phyloP scores from a whole-genome alignment of 2,113 vertebrate genomes.

The Leptosomus discolor region DNA sequence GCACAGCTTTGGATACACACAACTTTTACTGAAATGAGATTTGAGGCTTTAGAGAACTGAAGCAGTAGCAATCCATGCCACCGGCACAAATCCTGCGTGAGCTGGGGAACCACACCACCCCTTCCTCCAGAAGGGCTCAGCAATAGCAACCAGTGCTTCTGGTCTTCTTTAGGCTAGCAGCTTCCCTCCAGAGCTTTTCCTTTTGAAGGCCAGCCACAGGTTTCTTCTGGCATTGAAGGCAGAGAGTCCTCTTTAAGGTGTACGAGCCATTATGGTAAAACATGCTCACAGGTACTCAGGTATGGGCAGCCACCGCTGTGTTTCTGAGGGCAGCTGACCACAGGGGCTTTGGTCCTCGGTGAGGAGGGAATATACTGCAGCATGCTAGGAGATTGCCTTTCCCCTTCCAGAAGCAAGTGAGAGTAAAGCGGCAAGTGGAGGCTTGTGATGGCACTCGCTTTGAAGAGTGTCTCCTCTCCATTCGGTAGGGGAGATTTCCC shows the following conservation, averaged over 20 bases:
- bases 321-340: not conserved
- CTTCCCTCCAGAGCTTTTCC: not conserved
- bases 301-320: not conserved
- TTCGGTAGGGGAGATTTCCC: not conserved
- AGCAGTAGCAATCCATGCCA: not conserved
- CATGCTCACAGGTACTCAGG: accelerated
- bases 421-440: not conserved
- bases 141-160: not conserved
- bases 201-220: not conserved
- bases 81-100: not conserved
- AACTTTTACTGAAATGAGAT: not conserved
- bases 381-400: not conserved
- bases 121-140: not conserved
- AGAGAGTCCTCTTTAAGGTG: not conserved
- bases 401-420: not conserved
- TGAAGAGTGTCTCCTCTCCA: not conserved
- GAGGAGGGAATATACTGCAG: not conserved
- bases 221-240: not conserved
- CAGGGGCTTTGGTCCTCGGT: not conserved
- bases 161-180: not conserved
- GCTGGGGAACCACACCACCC: not conserved
- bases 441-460: not conserved
- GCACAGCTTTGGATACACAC: not conserved
- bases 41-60: not conserved
- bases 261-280: not conserved